Percentiles rank a stretch among this genome's conserved stretches.
Conservation (phyloP, 2,113 vertebrate genomes). For the Emydura subglobosa region DNA sequence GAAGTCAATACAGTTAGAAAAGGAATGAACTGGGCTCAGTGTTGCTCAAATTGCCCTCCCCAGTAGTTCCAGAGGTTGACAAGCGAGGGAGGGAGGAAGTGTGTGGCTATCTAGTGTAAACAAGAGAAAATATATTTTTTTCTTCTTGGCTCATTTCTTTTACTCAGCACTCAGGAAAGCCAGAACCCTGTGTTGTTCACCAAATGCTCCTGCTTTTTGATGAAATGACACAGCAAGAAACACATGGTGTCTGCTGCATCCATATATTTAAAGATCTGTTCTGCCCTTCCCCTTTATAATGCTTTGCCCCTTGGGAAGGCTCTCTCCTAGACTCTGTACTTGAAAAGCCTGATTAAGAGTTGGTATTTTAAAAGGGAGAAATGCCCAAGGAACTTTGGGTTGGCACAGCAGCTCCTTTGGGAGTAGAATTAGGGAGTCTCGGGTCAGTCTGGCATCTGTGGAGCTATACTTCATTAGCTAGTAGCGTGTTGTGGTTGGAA, state of each 20-base stretch:
- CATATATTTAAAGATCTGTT: constrained; percentile 33
- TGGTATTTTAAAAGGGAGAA: constrained; percentile 14
- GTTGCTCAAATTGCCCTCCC: not conserved
- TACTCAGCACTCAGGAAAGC: constrained; percentile 20
- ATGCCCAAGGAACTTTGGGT: constrained; percentile 6
- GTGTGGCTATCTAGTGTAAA: not conserved
- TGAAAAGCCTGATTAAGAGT: constrained; percentile 21
- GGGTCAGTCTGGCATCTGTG: not conserved
- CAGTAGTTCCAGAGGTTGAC: not conserved
- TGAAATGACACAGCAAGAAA: constrained; percentile 70
- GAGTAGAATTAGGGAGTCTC: constrained; percentile 14
- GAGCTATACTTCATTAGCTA: not conserved
- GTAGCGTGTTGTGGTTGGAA: not conserved
- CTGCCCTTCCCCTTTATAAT: constrained; percentile 51
- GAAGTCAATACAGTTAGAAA: not conserved
- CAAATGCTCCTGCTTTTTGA: constrained; percentile 46
- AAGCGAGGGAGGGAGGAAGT: not conserved
- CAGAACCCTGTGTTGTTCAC: constrained; percentile 37
- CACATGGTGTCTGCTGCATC: constrained; percentile 61
- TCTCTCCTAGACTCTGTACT: constrained; percentile 49
- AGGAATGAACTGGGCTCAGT: not conserved
- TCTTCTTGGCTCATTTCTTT: not conserved
- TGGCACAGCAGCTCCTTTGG: constrained; percentile 33
- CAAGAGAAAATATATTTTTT: not conserved
- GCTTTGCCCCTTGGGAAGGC: constrained; percentile 35